phyloP scores from a whole-genome alignment of 1,140 invertebrate genomes.

The Euglossa dilemma region DNA sequence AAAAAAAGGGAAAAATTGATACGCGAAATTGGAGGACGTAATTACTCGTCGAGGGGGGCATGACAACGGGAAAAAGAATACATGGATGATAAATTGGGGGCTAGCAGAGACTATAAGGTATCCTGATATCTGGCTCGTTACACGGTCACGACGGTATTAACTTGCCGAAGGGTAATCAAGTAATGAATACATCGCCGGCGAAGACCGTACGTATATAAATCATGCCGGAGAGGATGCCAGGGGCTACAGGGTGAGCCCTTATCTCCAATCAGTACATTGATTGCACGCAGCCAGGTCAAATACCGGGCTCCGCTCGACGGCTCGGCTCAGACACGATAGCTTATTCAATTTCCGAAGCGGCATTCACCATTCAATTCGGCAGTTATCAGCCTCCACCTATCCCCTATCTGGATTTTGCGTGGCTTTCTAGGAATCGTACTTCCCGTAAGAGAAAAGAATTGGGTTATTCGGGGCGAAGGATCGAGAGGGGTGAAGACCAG shows the following conservation, averaged over 20 bases:
- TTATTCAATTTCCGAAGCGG: constrained; percentile 81
- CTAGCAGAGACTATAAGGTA: constrained; percentile 11
- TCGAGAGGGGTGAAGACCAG: background rate
- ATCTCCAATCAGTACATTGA: constrained; percentile 81
- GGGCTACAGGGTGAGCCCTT: constrained; percentile 74
- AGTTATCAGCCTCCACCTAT: constrained; percentile 75
- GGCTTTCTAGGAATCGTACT: constrained; percentile 63
- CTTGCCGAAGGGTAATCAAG: constrained; percentile 73
- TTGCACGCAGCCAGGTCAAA: constrained; percentile 79
- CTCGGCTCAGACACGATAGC: constrained; percentile 77
- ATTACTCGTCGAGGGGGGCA: background rate
- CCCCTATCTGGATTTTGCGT: constrained; percentile 71
- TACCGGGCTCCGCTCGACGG: constrained; percentile 74
- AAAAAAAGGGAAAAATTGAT: too few species aligned
- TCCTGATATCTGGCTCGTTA: constrained; percentile 46
- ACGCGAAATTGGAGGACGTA: background rate
- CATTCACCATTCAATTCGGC: constrained; percentile 80
- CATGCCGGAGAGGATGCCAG: constrained; percentile 70
- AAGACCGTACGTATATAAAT: constrained; percentile 78
- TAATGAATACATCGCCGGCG: constrained; percentile 78
- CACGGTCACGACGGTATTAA: constrained; percentile 60
- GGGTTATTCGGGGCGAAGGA: constrained; percentile 11
- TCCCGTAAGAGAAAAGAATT: constrained; percentile 42
- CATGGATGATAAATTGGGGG: constrained; percentile 12
- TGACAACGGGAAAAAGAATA: constrained; percentile 4